Conservation (phyloP, 2,113 vertebrate species). For the Gracilinanus agilis region DNA sequence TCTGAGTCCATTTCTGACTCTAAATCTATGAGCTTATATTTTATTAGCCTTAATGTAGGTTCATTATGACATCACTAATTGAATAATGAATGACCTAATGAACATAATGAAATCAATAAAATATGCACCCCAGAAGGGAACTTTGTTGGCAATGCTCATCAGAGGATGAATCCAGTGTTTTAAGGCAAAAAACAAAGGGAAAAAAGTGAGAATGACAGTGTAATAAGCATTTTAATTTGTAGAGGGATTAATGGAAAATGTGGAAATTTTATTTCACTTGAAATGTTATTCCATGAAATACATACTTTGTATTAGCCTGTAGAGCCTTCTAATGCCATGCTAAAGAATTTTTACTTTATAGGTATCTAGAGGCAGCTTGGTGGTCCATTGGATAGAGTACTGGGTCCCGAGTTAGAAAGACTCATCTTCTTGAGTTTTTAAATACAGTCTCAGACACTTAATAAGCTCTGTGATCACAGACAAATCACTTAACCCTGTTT, state of each 20-base stretch:
- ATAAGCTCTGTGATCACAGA: too few relatives aligned
- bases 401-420: too few relatives aligned
- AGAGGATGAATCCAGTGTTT: background rate
- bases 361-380: background rate
- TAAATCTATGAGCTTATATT: background rate
- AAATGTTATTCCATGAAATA: background rate
- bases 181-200: background rate
- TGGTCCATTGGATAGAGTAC: too few relatives aligned
- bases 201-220: background rate
- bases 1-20: background rate
- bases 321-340: background rate
- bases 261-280: too few relatives aligned
- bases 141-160: background rate
- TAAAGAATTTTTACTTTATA: background rate
- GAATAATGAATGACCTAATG: too few relatives aligned
- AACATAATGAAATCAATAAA: background rate
- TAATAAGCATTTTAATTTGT: background rate
- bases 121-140: background rate
- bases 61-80: background rate
- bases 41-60: background rate
- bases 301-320: background rate
- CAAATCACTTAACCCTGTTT: too few relatives aligned
- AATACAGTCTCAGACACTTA: too few relatives aligned
- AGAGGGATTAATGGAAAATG: background rate
- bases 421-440: too few relatives aligned